Percentiles rank a stretch among this genome's conserved stretches.
phyloP scores from a whole-genome alignment of 2,113 vertebrate genomes.

The Ciconia maguari region DNA sequence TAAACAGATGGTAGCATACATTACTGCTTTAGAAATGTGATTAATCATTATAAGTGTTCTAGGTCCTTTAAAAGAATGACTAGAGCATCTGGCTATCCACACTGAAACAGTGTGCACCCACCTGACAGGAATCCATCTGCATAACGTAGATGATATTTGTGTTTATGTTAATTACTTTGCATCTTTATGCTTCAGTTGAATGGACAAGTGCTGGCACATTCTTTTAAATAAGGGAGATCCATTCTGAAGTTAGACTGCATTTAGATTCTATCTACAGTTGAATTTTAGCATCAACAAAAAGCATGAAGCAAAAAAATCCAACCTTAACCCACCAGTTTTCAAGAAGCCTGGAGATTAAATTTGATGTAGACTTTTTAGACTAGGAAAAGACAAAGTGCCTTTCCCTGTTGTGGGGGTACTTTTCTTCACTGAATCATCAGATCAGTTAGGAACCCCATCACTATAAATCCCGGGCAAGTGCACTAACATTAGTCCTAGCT shows the following conservation, averaged over 20 bases:
- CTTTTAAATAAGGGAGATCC: not conserved
- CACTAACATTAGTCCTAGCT: not conserved
- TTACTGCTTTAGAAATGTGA: constrained; percentile 51
- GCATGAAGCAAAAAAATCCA: not conserved
- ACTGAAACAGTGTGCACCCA: constrained; percentile 31
- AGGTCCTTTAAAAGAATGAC: constrained; percentile 57
- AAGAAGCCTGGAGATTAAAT: not conserved
- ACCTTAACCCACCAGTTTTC: not conserved
- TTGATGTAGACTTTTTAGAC: not conserved
- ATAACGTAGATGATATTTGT: not conserved
- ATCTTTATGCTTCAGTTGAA: constrained; percentile 13
- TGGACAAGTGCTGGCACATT: not conserved
- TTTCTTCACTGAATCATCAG: not conserved
- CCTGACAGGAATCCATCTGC: constrained; percentile 54
- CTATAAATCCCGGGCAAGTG: not conserved
- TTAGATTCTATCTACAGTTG: not conserved
- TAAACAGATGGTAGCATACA: constrained; percentile 53
- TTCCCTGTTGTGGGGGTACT: not conserved
- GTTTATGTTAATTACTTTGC: constrained; percentile 36
- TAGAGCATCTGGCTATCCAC: constrained; percentile 48
- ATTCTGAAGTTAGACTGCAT: not conserved
- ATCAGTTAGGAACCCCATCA: not conserved
- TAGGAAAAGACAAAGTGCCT: not conserved
- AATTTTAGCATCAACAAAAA: not conserved
- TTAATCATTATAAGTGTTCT: constrained; percentile 60